phyloP scores from a whole-genome alignment of 2,797 vertebrate species.

The Gephyroberyx darwinii region DNA sequence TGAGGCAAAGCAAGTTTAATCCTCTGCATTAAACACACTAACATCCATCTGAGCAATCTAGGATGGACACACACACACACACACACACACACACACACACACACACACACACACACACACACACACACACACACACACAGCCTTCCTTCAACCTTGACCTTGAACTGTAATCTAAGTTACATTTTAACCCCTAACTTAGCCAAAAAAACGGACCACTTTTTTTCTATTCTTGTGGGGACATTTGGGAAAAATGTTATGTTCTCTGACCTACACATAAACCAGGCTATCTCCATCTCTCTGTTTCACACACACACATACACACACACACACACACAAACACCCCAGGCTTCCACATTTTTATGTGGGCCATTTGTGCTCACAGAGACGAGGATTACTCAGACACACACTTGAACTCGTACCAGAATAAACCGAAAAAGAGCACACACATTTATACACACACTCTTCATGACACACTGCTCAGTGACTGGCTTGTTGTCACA shows the following conservation, averaged over 20 bases:
- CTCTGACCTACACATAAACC: background rate
- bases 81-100: background rate
- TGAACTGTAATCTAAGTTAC: too few species aligned
- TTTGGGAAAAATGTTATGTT: too few species aligned
- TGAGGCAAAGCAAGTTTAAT: background rate
- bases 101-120: background rate
- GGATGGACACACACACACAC: background rate
- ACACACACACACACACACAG: background rate
- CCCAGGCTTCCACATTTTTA: background rate
- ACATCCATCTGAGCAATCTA: background rate
- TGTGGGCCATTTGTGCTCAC: background rate
- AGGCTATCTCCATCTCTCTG: background rate
- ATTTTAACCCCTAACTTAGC: too few species aligned
- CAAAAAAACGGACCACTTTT: background rate
- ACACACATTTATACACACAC: background rate
- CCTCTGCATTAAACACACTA: background rate
- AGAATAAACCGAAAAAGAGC: background rate
- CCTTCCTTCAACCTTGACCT: too few species aligned
- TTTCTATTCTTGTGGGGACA: background rate
- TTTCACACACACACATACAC: background rate
- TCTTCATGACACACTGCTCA: slow-evolving; percentile 9
- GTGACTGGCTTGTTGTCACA: slow-evolving; percentile 5
- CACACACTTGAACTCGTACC: background rate
- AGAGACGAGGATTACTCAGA: background rate
- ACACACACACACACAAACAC: background rate